Percentiles rank a stretch among this genome's conserved stretches.
Evolutionary conservation across 37 sponge, comb jelly and placozoan species (phyloP).

Genomic region (Ianthella basta): DNA sequence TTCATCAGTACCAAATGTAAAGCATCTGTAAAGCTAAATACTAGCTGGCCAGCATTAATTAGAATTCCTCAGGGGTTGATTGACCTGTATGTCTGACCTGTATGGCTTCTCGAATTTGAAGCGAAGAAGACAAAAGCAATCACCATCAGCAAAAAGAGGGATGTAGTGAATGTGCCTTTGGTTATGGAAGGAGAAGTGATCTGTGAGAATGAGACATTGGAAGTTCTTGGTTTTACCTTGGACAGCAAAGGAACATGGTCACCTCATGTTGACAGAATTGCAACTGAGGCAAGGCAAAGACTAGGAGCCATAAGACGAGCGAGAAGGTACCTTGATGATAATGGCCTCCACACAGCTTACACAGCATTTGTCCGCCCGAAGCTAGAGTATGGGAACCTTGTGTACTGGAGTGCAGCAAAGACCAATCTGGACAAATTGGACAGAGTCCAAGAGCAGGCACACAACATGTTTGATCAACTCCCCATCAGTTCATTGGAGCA

Average conservation of each 20-base stretch:
- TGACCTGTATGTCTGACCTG: no score
- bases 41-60: no score
- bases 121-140: no score
- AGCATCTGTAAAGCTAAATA: no score
- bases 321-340: not conserved
- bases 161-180: no score
- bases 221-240: conserved; percentile 27
- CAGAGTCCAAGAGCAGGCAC: conserved; percentile 29
- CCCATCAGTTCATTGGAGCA: not conserved
- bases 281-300: not conserved
- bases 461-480: not conserved
- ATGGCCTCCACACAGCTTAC: conserved; percentile 6
- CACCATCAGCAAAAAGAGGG: no score
- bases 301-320: not conserved
- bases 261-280: conserved; percentile 6
- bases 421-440: not conserved
- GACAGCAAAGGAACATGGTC: conserved; percentile 15
- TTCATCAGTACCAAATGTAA: no score
- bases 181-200: no score
- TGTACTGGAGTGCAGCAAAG: not conserved
- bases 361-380: conserved; percentile 10
- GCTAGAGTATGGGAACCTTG: conserved; percentile 15
- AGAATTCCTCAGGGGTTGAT: no score
- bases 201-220: no score
- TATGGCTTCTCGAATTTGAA: no score